phyloP scores from a whole-genome alignment of 2,797 vertebrate species.

The Champsocephalus esox region DNA sequence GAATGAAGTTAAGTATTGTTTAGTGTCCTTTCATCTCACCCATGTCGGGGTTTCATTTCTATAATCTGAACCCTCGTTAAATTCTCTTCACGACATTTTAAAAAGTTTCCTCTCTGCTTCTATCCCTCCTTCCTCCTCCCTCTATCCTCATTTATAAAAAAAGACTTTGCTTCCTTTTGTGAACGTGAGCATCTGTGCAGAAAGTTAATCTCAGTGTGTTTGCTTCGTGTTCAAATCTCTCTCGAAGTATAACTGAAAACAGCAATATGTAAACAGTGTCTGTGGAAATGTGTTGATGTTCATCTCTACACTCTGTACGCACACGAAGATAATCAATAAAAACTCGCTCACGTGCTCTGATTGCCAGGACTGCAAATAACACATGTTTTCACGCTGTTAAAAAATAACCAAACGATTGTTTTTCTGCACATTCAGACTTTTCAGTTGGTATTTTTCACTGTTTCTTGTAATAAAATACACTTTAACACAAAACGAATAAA shows the following conservation, averaged over 20 bases:
- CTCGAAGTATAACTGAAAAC: conserved; percentile 57
- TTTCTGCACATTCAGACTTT: not conserved
- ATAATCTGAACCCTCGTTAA: not conserved
- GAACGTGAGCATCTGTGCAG: conserved; percentile 59
- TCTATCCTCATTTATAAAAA: conserved; percentile 30
- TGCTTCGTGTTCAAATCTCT: conserved; percentile 67
- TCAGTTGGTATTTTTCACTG: not conserved
- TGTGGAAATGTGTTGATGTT: conserved; percentile 67
- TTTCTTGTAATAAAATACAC: not conserved
- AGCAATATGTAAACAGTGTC: conserved; percentile 73
- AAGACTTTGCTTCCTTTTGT: conserved; percentile 54
- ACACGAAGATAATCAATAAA: conserved; percentile 19
- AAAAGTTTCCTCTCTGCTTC: not conserved
- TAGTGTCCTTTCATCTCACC: not conserved
- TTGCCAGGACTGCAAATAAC: conserved; percentile 17
- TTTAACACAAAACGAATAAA: not conserved
- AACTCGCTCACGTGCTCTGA: not conserved
- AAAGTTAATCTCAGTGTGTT: conserved; percentile 45
- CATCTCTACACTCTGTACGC: conserved; percentile 45
- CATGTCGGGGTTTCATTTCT: conserved; percentile 10
- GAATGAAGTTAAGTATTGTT: not conserved
- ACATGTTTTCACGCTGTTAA: not conserved
- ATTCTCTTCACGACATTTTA: conserved; percentile 3
- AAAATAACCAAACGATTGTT: too few species aligned
- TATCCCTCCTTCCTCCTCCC: conserved; percentile 25